Conservation (phyloP, 2,888 invertebrate species). For the Cheilosia soror region DNA sequence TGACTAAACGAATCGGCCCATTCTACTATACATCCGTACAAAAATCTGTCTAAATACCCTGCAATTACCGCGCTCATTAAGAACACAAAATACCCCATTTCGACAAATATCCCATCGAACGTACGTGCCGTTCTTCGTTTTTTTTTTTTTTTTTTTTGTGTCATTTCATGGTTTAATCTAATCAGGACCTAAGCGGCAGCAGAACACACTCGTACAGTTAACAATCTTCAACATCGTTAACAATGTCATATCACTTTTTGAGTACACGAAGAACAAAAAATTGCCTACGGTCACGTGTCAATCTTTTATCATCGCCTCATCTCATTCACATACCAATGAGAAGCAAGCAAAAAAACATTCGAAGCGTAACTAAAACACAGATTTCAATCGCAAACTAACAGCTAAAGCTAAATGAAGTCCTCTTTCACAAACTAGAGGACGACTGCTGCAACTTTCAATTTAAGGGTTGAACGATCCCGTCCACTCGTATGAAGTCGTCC, state of each 20-base stretch:
- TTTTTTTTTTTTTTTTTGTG: constrained; percentile 52
- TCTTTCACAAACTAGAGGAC: constrained; percentile 6
- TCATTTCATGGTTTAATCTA: constrained; percentile 74
- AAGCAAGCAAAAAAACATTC: neutral
- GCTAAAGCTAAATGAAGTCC: constrained; percentile 66
- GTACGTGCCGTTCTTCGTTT: constrained; percentile 37
- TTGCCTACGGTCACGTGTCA: constrained; percentile 71
- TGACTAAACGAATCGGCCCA: constrained; percentile 1
- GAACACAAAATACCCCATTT: constrained; percentile 27
- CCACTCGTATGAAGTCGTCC: constrained; percentile 57
- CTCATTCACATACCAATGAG: constrained; percentile 2
- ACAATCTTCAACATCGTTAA: constrained; percentile 71
- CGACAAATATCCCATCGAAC: constrained; percentile 43
- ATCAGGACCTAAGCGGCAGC: constrained; percentile 46
- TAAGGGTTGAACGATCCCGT: constrained; percentile 72
- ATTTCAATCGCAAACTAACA: constrained; percentile 56
- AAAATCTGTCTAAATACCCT: constrained; percentile 48
- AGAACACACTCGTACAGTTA: constrained; percentile 52
- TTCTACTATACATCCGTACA: neutral
- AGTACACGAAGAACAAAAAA: constrained; percentile 25
- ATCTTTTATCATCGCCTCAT: constrained; percentile 57
- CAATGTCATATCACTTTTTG: constrained; percentile 71
- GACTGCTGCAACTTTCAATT: constrained; percentile 58
- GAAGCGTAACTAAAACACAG: constrained; percentile 42
- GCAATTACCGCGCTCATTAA: constrained; percentile 68